Evolutionary conservation across 2,113 vertebrate genomes (phyloP).

Genomic region (rat (Rattus norvegicus)): DNA sequence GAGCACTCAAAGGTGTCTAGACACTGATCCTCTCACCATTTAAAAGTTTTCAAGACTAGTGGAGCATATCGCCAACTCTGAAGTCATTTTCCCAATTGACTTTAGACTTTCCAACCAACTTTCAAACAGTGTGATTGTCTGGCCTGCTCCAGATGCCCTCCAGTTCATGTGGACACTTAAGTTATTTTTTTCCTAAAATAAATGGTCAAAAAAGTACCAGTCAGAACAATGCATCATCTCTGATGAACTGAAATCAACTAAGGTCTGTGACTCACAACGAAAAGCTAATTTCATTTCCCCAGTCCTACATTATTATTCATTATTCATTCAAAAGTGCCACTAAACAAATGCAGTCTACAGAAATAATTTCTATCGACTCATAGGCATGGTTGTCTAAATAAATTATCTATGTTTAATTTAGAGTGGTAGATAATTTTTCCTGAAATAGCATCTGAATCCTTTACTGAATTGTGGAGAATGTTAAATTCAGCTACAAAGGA

Average conservation of each 20-base stretch:
- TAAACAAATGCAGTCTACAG: background rate
- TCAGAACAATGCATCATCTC: background rate
- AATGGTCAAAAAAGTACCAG: background rate
- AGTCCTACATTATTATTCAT: background rate
- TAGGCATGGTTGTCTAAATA: background rate
- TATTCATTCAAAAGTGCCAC: background rate
- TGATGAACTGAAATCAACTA: background rate
- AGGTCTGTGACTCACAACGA: background rate
- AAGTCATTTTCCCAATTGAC: background rate
- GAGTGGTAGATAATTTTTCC: background rate
- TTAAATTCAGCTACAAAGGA: background rate
- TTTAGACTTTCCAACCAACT: background rate
- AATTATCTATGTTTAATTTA: background rate
- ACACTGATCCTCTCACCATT: background rate
- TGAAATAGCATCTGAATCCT: background rate
- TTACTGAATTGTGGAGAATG: background rate
- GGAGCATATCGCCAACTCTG: background rate
- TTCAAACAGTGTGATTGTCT: background rate
- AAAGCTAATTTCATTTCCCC: background rate
- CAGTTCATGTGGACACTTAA: background rate
- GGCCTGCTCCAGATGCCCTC: background rate
- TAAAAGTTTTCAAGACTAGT: background rate
- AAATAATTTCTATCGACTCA: conserved; percentile 9
- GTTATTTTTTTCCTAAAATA: background rate
- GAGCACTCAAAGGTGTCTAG: background rate